These are phyloP conservation scores for Gastrophryne carolinensis DNA, from an alignment of 2,797 vertebrate species.

Conservation along the genomic window DNA sequence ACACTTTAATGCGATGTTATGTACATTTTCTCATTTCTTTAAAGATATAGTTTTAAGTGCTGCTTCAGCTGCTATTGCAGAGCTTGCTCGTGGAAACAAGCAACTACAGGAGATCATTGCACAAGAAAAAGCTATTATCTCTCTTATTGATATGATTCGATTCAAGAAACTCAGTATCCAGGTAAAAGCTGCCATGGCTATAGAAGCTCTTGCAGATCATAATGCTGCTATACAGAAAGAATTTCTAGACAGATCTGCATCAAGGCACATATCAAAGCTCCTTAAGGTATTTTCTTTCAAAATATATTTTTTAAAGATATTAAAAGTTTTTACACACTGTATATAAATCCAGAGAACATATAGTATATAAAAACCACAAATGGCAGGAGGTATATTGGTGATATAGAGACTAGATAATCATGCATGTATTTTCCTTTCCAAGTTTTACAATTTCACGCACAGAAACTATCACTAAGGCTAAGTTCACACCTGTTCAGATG, in stretches of 20 bases:
- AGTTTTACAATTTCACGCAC: too few relatives aligned
- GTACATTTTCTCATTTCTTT: slow-evolving; percentile 16
- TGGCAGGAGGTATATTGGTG: too few relatives aligned
- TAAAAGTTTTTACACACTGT: too few relatives aligned
- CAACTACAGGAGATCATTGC: slow-evolving; percentile 67
- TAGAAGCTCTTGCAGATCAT: slow-evolving; percentile 66
- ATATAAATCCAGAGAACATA: too few relatives aligned
- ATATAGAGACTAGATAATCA: too few relatives aligned
- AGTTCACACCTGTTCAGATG: too few relatives aligned
- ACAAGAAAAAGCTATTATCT: slow-evolving; percentile 58
- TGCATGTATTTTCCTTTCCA: neutral
- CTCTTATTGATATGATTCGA: slow-evolving; percentile 66
- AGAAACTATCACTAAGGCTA: too few relatives aligned
- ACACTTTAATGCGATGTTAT: too few relatives aligned
- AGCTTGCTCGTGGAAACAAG: slow-evolving; percentile 63
- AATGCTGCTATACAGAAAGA: slow-evolving; percentile 65
- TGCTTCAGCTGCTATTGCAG: slow-evolving; percentile 67
- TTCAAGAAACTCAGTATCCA: slow-evolving; percentile 64
- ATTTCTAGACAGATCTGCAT: slow-evolving; percentile 65
- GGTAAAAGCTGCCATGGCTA: slow-evolving; percentile 69
- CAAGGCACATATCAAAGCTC: slow-evolving; percentile 67
- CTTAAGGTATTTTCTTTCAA: slow-evolving; percentile 70
- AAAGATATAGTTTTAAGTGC: slow-evolving; percentile 67
- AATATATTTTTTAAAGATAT: too few relatives aligned
- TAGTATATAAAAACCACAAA: too few relatives aligned